Percentiles rank a stretch among this genome's conserved stretches.
These are phyloP conservation scores for Calvadosia cruxmelitensis DNA, from an alignment of 30 jellyfish, hydroid and myxozoan species.

Conservation along the genomic window DNA sequence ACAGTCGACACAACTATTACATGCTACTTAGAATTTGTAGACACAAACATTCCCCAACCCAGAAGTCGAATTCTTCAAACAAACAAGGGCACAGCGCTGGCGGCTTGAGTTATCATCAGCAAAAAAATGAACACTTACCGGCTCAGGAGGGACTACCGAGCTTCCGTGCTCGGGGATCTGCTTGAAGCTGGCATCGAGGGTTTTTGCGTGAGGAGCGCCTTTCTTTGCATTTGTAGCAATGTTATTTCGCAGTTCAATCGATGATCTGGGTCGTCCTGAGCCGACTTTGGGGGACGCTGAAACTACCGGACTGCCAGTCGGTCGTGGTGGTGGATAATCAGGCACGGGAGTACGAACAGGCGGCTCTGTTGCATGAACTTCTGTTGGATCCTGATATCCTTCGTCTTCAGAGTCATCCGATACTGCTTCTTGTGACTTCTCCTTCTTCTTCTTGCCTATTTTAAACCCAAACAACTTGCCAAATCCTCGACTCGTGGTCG, in stretches of 20 bases:
- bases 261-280: constrained; percentile 26
- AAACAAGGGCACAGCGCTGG: too few species aligned
- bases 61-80: too few species aligned
- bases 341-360: constrained; percentile 66
- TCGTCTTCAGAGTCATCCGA: constrained; percentile 77
- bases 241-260: constrained; percentile 22
- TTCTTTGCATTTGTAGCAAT: neutral
- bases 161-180: neutral
- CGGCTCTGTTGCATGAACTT: constrained; percentile 72
- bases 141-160: neutral
- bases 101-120: too few species aligned
- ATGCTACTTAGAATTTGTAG: too few species aligned
- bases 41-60: too few species aligned
- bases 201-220: neutral
- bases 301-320: constrained; percentile 2
- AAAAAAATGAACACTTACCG: constrained; percentile 1
- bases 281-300: constrained; percentile 10
- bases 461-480: constrained; percentile 29
- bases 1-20: too few species aligned
- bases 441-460: constrained; percentile 55
- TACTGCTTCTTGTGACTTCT: constrained; percentile 21
- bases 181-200: neutral
- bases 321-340: constrained; percentile 86
- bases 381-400: constrained; percentile 87
- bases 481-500: constrained; percentile 43